phyloP scores from a whole-genome alignment of 2,113 vertebrate species.

The Acrocephalus arundinaceus region DNA sequence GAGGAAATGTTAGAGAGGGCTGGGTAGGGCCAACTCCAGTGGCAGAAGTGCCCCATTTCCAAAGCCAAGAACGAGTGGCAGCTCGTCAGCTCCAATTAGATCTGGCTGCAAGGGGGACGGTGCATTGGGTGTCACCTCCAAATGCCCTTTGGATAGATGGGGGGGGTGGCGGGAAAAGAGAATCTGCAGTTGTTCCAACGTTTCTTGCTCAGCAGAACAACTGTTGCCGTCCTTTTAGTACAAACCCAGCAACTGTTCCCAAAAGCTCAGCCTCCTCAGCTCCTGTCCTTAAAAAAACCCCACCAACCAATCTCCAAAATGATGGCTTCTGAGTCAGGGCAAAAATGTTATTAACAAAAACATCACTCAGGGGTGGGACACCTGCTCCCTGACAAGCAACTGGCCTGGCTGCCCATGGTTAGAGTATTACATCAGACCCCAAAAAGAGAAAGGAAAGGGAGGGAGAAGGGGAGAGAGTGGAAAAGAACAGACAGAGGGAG shows the following conservation, averaged over 20 bases:
- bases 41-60: background rate
- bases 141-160: conserved; percentile 70
- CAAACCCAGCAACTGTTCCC: conserved; percentile 90
- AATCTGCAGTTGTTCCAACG: conserved; percentile 83
- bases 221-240: conserved; percentile 81
- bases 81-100: background rate
- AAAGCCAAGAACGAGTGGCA: background rate
- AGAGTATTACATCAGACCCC: conserved; percentile 77
- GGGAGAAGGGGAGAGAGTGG: conserved; percentile 47
- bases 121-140: conserved; percentile 70
- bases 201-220: conserved; percentile 83
- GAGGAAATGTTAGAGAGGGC: background rate
- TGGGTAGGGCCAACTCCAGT: background rate
- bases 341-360: conserved; percentile 81
- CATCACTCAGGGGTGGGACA: conserved; percentile 79
- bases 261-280: conserved; percentile 71
- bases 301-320: conserved; percentile 73
- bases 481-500: conserved; percentile 36
- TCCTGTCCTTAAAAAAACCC: conserved; percentile 62
- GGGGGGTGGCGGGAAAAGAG: background rate
- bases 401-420: conserved; percentile 77
- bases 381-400: conserved; percentile 91
- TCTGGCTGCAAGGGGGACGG: conserved; percentile 4
- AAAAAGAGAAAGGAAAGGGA: conserved; percentile 51
- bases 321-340: conserved; percentile 80